A percentile compares a stretch with the other conserved stretches of the same genome.
These are phyloP conservation scores for Chaenocephalus aceratus DNA, from an alignment of 2,113 vertebrate species.

Conservation along the genomic window DNA sequence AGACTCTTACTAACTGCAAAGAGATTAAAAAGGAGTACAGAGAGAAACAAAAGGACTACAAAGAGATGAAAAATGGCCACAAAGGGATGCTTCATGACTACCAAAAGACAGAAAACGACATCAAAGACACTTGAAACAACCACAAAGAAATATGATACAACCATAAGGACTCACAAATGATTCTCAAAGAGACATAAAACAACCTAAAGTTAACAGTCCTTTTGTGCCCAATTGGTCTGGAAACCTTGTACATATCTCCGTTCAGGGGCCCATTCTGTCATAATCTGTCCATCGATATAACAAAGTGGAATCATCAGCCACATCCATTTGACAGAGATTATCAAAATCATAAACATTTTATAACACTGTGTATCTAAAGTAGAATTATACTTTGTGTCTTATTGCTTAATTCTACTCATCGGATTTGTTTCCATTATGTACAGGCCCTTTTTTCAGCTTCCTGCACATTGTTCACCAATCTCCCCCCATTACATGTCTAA, in stretches of 20 bases:
- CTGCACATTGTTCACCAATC: constrained; percentile 30
- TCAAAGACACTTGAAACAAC: background rate
- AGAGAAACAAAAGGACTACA: background rate
- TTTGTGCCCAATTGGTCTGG: constrained; percentile 8
- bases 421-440: constrained; percentile 38
- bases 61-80: background rate
- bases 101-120: background rate
- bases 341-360: background rate
- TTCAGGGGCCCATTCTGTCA: too few species aligned
- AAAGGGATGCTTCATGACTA: background rate
- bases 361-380: constrained; percentile 12
- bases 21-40: background rate
- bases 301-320: too few species aligned
- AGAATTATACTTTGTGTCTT: constrained; percentile 10
- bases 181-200: background rate
- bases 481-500: constrained; percentile 50
- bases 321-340: background rate
- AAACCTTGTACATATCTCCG: too few species aligned
- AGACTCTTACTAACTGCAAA: background rate
- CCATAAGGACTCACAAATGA: background rate
- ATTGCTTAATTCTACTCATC: constrained; percentile 21
- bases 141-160: background rate
- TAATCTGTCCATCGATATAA: too few species aligned
- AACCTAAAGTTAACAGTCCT: background rate
- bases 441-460: constrained; percentile 19